Percentiles rank a stretch among this genome's conserved stretches.
Evolutionary conservation across 2,113 vertebrate species (phyloP).

Genomic region (Otolemur garnettii): DNA sequence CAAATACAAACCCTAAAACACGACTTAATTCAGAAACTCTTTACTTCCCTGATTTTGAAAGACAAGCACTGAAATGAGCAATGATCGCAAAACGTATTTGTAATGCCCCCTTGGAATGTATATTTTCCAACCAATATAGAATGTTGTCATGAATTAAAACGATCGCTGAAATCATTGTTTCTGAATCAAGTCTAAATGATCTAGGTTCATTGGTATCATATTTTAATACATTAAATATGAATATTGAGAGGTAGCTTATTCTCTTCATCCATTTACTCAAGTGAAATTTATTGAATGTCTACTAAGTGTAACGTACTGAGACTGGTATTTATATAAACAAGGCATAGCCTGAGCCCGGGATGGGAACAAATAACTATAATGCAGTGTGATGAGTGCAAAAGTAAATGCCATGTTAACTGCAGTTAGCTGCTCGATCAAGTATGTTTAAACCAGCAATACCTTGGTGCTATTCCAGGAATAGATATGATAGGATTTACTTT

Average conservation of each 20-base stretch:
- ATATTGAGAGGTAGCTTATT: constrained; percentile 31
- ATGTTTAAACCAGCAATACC: background rate
- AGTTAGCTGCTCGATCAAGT: background rate
- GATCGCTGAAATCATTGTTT: constrained; percentile 39
- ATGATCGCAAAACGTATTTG: constrained; percentile 14
- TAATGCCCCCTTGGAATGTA: constrained; percentile 2
- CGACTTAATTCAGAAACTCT: constrained; percentile 41
- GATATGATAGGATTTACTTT: background rate
- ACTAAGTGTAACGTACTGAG: background rate
- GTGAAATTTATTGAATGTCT: background rate
- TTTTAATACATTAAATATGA: constrained; percentile 48
- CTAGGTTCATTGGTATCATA: constrained; percentile 25
- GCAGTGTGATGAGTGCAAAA: background rate
- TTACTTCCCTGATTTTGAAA: constrained; percentile 68
- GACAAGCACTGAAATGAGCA: constrained; percentile 55
- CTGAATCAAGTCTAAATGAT: constrained; percentile 62
- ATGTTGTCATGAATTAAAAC: constrained; percentile 56
- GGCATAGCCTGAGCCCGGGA: background rate
- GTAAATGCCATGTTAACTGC: background rate
- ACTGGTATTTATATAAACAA: background rate
- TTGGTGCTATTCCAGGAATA: background rate
- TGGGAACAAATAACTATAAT: background rate
- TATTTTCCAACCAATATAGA: constrained; percentile 49
- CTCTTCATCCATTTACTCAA: background rate
- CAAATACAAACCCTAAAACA: constrained; percentile 58